phyloP scores from a whole-genome alignment of 2,113 vertebrate species.

The Condylura cristata region DNA sequence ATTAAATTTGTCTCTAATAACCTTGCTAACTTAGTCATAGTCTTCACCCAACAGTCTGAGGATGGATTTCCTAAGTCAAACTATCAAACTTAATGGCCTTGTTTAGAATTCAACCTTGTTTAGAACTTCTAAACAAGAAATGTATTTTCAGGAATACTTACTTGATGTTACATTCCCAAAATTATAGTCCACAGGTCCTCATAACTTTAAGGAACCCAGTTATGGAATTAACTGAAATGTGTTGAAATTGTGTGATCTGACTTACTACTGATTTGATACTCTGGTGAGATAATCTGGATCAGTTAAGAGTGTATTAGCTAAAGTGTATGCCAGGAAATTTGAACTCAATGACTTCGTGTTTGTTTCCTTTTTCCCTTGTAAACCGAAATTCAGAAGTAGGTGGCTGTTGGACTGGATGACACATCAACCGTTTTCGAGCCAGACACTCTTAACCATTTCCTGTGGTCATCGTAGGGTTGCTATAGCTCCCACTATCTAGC shows the following conservation, averaged over 20 bases:
- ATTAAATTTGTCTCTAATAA: background rate
- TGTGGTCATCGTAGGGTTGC: too few relatives aligned
- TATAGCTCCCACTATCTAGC: background rate
- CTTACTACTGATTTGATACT: rapidly evolving
- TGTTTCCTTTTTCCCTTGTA: background rate
- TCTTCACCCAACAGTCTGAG: too few relatives aligned
- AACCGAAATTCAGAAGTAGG: background rate
- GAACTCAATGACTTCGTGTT: background rate
- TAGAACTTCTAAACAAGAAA: background rate
- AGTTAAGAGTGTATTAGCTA: background rate
- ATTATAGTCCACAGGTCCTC: background rate
- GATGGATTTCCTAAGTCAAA: background rate
- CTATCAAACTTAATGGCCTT: background rate
- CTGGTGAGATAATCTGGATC: background rate
- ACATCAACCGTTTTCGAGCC: background rate
- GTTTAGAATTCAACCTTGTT: background rate
- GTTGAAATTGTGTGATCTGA: background rate
- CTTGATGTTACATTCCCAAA: background rate
- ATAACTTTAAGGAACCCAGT: background rate
- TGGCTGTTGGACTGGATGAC: background rate
- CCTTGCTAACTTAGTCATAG: background rate
- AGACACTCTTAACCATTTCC: background rate
- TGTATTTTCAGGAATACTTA: background rate
- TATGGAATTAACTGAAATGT: background rate
- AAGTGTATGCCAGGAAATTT: background rate